A percentile compares a stretch with the other conserved stretches of the same genome.
phyloP scores from a whole-genome alignment of 1,140 invertebrate species.

The Glossosoma conforme region DNA sequence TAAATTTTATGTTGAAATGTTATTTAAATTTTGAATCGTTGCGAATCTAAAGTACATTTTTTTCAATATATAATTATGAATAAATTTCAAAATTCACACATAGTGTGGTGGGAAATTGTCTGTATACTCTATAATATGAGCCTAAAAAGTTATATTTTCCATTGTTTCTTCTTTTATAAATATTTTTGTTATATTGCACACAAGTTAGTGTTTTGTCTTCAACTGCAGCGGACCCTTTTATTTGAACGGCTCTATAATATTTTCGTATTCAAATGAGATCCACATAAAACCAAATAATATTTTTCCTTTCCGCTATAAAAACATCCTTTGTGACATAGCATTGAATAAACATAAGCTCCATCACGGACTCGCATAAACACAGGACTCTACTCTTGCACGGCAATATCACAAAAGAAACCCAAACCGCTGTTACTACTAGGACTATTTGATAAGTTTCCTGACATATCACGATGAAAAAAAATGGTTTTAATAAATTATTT shows the following conservation, averaged over 20 bases:
- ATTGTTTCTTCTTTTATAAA: neutral
- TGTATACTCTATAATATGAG: neutral
- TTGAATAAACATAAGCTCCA: slow-evolving; percentile 20
- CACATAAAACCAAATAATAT: slow-evolving; percentile 15
- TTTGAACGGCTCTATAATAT: slow-evolving; percentile 1
- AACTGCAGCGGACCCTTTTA: neutral
- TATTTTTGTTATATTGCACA: neutral
- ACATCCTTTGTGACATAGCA: slow-evolving; percentile 15
- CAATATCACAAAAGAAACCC: too few species aligned
- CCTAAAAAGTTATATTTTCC: slow-evolving; percentile 1
- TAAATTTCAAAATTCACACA: too few species aligned
- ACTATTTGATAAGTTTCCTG: too few species aligned
- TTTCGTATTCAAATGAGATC: slow-evolving; percentile 10
- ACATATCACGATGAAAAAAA: too few species aligned
- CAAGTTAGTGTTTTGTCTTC: neutral
- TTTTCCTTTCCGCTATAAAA: slow-evolving; percentile 7
- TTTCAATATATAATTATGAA: too few species aligned
- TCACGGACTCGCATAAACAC: slow-evolving; percentile 9
- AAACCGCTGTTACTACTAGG: too few species aligned
- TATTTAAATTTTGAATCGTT: too few species aligned
- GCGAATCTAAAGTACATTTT: too few species aligned
- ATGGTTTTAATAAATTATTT: too few species aligned
- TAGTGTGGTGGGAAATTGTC: neutral
- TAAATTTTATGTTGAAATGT: too few species aligned
- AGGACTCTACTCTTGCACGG: too few species aligned